These are phyloP conservation scores for Drosophila buzzatii DNA, from an alignment of 2,888 invertebrate genomes.

Conservation along the genomic window DNA sequence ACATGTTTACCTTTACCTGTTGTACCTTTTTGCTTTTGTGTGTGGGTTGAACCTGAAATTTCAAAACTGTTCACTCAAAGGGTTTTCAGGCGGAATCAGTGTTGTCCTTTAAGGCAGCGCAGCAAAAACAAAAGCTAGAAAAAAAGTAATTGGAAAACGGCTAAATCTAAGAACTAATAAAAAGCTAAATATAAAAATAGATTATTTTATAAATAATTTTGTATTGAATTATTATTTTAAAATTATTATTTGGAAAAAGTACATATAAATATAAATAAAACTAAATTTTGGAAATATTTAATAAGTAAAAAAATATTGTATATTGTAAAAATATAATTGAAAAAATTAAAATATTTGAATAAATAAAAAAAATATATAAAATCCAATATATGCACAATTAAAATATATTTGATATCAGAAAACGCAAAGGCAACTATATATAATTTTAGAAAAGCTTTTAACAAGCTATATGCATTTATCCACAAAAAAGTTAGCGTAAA, in stretches of 20 bases:
- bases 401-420: too few relatives aligned
- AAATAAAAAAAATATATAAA: too few relatives aligned
- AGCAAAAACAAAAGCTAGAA: not conserved
- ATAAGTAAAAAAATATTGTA: too few relatives aligned
- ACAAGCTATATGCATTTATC: not conserved
- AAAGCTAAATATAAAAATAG: not conserved
- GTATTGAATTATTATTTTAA: too few relatives aligned
- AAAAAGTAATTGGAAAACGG: not conserved
- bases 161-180: not conserved
- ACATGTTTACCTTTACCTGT: constrained; percentile 47
- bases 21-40: constrained; percentile 39
- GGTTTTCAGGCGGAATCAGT: constrained; percentile 35
- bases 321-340: too few relatives aligned
- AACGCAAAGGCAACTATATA: too few relatives aligned
- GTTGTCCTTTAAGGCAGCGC: not conserved
- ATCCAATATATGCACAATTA: too few relatives aligned
- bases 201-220: not conserved
- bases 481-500: not conserved
- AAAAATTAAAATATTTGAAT: too few relatives aligned
- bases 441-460: too few relatives aligned
- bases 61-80: constrained; percentile 39
- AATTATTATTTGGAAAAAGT: too few relatives aligned
- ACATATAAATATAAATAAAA: too few relatives aligned
- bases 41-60: constrained; percentile 32
- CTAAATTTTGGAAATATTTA: too few relatives aligned